phyloP scores from a whole-genome alignment of 2,888 invertebrate species.

The Leptogaster cylindrica region DNA sequence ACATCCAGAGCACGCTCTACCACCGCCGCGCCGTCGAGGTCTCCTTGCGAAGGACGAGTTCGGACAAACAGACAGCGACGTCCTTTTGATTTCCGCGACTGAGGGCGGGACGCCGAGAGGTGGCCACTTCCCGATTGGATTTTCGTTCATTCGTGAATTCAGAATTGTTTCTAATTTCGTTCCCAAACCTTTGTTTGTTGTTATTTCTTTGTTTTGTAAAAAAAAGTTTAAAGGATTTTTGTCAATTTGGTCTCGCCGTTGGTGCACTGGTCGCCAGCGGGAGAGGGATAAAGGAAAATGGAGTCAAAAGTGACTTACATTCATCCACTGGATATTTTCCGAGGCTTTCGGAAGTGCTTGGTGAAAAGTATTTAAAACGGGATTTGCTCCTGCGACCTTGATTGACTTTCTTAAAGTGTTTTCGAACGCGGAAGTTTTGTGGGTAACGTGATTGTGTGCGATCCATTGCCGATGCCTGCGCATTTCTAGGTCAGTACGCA shows the following conservation, averaged over 20 bases:
- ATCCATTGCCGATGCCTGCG: constrained; percentile 10
- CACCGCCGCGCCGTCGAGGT: constrained; percentile 4
- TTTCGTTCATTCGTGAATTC: not conserved
- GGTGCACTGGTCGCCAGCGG: constrained; percentile 6
- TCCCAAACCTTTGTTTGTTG: constrained; percentile 12
- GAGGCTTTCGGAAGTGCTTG: no score
- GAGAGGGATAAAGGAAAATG: not conserved
- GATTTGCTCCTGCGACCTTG: constrained; percentile 27
- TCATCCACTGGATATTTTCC: no score
- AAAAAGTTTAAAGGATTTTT: constrained; percentile 26
- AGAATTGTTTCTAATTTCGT: constrained; percentile 6
- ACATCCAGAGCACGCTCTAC: constrained; percentile 8
- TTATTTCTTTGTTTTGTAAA: no score
- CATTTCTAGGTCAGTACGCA: constrained; percentile 31
- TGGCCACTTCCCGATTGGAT: not conserved
- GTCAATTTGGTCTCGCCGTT: constrained; percentile 5
- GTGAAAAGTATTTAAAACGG: constrained; percentile 8
- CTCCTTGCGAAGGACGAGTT: not conserved
- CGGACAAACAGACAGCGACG: constrained; percentile 24
- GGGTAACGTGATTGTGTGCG: not conserved
- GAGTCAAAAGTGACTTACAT: not conserved
- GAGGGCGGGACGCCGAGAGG: constrained; percentile 1
- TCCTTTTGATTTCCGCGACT: constrained; percentile 20
- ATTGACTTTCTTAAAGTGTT: not conserved
- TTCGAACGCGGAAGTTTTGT: not conserved